These are phyloP conservation scores for Neogale vison DNA, from an alignment of 2,113 vertebrate species.

Conservation along the genomic window DNA sequence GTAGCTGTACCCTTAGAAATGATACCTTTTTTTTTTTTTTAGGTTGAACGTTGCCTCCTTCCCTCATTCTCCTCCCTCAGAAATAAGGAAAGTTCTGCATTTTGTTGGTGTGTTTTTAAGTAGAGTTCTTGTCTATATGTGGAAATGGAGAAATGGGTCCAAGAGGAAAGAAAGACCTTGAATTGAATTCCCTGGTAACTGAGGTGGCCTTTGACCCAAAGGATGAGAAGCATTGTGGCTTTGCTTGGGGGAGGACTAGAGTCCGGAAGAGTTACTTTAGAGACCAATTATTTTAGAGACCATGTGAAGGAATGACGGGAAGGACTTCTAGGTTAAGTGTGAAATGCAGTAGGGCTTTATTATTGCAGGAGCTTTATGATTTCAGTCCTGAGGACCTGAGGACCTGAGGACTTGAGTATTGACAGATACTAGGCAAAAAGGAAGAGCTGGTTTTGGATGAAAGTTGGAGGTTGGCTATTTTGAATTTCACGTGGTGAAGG, in stretches of 20 bases:
- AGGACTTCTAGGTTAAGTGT: neutral
- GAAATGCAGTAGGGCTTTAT: neutral
- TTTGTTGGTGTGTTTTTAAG: neutral
- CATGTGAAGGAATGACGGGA: neutral
- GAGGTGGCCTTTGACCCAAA: neutral
- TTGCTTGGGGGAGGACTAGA: neutral
- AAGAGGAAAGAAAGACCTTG: neutral
- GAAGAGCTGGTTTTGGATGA: neutral
- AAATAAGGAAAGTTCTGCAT: conserved; percentile 17
- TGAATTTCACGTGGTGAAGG: neutral
- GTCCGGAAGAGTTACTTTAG: neutral
- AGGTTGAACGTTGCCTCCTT: neutral
- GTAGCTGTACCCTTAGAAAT: neutral
- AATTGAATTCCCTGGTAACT: neutral
- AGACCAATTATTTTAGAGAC: conserved; percentile 1
- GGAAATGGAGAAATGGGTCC: neutral
- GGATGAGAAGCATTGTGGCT: neutral
- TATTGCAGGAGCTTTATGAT: neutral
- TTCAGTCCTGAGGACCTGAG: neutral
- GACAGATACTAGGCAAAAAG: neutral
- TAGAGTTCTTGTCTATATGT: neutral
- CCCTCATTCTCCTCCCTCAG: neutral
- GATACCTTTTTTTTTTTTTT: neutral
- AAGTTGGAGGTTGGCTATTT: neutral
- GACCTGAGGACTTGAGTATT: neutral